These are phyloP conservation scores for Connochaetes taurinus DNA, from an alignment of 2,113 vertebrate species.

Conservation along the genomic window DNA sequence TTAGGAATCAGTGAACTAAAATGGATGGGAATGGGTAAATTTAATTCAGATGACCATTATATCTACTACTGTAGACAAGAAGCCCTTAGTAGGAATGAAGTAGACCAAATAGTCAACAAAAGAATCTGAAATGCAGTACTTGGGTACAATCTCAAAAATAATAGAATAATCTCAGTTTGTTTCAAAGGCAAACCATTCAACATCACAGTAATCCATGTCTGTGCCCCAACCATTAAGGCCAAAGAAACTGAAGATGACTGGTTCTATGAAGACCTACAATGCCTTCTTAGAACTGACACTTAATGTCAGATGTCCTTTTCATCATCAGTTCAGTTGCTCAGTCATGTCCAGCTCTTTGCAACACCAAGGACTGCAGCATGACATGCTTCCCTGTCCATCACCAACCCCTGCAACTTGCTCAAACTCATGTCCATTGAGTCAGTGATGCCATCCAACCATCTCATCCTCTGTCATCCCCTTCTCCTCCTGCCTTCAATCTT, in stretches of 20 bases:
- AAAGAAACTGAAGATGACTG: not conserved
- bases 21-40: not conserved
- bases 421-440: not conserved
- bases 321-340: not conserved
- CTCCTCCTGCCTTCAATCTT: not conserved
- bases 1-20: not conserved
- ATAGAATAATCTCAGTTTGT: not conserved
- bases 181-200: not conserved
- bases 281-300: not conserved
- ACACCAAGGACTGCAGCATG: not conserved
- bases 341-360: not conserved
- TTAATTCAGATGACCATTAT: not conserved
- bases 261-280: not conserved
- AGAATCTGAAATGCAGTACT: not conserved
- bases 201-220: not conserved
- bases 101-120: not conserved
- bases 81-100: not conserved
- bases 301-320: not conserved
- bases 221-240: not conserved
- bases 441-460: not conserved
- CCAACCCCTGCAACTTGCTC: not conserved
- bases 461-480: not conserved
- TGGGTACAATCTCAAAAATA: not conserved
- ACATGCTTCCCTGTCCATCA: not conserved
- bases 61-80: not conserved